Evolutionary conservation across 2,797 vertebrate genomes (phyloP), one percentile per base, ranked within the genome.

Genomic region (Mareca penelope): DNA sequence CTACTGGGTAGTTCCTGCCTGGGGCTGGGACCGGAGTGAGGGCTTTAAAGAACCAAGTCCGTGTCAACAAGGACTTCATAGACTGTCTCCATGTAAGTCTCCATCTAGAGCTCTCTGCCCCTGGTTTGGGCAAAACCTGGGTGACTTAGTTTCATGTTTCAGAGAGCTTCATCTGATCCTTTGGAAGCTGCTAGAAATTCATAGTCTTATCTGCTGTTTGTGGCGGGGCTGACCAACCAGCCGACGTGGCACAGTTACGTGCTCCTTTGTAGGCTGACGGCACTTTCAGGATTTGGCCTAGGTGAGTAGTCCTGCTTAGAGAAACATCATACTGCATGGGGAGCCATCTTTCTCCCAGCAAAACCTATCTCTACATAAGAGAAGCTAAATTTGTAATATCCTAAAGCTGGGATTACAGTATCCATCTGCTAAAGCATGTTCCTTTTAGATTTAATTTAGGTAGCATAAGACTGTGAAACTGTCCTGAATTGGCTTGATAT

Each of bases 181-280:
- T 72, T 33, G 35, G 63, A 75, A 40, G 22, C 48, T 84, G 44
- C 39, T 55, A 46, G 53, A 40, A 15, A 50, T 69, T 52, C 4
- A 3, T 31, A 55, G 29, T n/a, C 2, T 77, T 13, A 15, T 28
- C 24, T 0, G 0, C 24, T 76, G 3, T 18, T 37, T 80, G 76
- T 28, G 52, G 22, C 69, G 35, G 60, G 52, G 33, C 59, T 80
- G 75, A 15, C 50, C 0, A 1, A 12, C 12, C 12, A 16, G 40
- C 29, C 37, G 7, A 1, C 0, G 0, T 44, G 48, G 3, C 8
- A 31, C 0, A 0, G 18, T 17, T 80, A 9, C 0, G 0, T 57
- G 24, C 17, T 75, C 5, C 72, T 86, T 65, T 40, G 31, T 60
- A 24, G 53, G 6, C 35, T 0, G 2, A 7, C 57, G 29, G 12